A percentile compares a stretch with the other conserved stretches of the same genome.
These are phyloP conservation scores for Alethe diademata DNA, from an alignment of 2,113 vertebrate genomes.

Conservation along the genomic window DNA sequence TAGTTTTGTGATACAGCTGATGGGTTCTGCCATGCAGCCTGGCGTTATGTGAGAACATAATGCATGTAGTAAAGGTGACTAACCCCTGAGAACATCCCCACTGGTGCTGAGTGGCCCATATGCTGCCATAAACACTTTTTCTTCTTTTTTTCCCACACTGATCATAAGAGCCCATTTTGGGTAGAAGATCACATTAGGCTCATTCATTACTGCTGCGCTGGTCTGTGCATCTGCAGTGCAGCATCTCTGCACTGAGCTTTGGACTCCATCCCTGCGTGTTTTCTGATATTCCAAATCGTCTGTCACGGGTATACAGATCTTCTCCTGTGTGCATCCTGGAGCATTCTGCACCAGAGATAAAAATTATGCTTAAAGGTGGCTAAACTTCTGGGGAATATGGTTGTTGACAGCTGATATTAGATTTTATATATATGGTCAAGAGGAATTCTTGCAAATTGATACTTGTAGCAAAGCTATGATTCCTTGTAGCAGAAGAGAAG, in stretches of 20 bases:
- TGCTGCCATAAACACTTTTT: conserved; percentile 6
- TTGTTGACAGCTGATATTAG: background rate
- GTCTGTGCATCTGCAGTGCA: conserved; percentile 29
- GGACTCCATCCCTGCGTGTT: background rate
- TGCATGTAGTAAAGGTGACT: conserved; percentile 9
- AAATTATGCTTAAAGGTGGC: background rate
- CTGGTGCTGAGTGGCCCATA: background rate
- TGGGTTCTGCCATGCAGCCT: background rate
- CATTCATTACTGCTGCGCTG: conserved; percentile 26
- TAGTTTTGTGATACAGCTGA: conserved; percentile 37
- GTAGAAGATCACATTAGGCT: background rate
- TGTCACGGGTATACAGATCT: background rate
- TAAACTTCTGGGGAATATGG: background rate
- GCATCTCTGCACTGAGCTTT: background rate
- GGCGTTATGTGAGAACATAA: background rate
- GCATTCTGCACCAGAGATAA: background rate
- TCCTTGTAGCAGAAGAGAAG: background rate
- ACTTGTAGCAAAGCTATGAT: background rate
- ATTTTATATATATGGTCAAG: background rate
- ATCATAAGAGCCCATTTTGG: background rate
- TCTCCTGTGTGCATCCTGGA: background rate
- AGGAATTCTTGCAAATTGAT: background rate
- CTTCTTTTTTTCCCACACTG: background rate
- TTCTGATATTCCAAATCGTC: background rate
- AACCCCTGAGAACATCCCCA: background rate